phyloP scores from a whole-genome alignment of 2,113 vertebrate species.

The Antidorcas marsupialis region DNA sequence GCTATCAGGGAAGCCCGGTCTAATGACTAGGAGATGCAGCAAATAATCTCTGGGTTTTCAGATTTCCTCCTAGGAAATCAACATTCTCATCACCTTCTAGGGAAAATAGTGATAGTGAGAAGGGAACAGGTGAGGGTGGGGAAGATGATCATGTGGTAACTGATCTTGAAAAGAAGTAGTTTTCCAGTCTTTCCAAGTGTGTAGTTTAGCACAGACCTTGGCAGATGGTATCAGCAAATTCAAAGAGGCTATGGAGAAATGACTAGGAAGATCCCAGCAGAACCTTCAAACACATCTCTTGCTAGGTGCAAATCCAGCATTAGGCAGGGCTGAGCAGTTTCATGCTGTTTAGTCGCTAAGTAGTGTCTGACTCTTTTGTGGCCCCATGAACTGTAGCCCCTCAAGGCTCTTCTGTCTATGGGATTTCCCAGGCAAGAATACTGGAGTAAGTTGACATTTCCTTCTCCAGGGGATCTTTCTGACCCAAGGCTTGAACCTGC shows the following conservation, averaged over 20 bases:
- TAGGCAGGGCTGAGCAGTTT: neutral
- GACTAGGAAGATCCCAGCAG: neutral
- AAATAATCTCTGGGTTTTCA: neutral
- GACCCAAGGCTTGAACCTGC: neutral
- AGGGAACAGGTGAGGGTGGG: neutral
- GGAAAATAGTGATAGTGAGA: neutral
- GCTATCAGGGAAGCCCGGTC: neutral
- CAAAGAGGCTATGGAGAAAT: neutral
- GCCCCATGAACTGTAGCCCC: neutral
- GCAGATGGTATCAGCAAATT: neutral
- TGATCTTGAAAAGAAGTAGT: neutral
- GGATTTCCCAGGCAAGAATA: neutral
- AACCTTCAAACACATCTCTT: neutral
- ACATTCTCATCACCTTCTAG: neutral
- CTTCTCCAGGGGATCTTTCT: neutral
- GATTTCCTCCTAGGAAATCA: neutral
- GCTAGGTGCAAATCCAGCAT: neutral
- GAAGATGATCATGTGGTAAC: rapidly evolving
- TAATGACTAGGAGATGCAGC: neutral
- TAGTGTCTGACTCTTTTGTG: neutral
- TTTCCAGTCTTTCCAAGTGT: neutral
- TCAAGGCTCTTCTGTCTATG: neutral
- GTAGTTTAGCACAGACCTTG: neutral
- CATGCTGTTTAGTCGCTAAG: neutral
- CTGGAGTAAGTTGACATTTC: neutral